These are phyloP conservation scores for Crocidura indochinensis DNA, from an alignment of 2,797 vertebrate genomes.

Conservation along the genomic window DNA sequence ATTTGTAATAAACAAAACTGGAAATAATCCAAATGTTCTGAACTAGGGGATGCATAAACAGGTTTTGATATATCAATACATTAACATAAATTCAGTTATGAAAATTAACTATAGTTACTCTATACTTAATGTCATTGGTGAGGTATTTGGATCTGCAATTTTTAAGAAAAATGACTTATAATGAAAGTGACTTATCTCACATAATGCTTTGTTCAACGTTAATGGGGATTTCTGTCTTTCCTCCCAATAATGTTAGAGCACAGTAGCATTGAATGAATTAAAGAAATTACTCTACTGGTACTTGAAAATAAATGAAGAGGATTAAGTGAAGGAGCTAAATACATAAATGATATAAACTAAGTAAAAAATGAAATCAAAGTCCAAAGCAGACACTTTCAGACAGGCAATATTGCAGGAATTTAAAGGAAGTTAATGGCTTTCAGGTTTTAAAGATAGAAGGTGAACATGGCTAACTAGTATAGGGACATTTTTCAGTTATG, in stretches of 20 bases:
- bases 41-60: background rate
- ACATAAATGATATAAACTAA: too few relatives aligned
- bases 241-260: background rate
- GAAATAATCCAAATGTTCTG: background rate
- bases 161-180: background rate
- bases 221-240: background rate
- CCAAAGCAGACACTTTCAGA: background rate
- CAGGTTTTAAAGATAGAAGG: background rate
- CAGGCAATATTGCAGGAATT: background rate
- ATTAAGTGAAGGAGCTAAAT: background rate
- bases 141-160: background rate
- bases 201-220: background rate
- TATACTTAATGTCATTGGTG: background rate
- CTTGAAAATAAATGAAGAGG: background rate
- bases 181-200: too few relatives aligned
- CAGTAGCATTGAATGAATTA: background rate
- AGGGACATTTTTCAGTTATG: background rate
- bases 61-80: background rate
- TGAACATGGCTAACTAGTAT: too few relatives aligned
- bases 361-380: background rate
- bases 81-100: background rate
- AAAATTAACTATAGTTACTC: background rate
- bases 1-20: constrained; percentile 1
- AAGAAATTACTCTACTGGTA: background rate
- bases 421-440: background rate